Percentiles rank a stretch among this genome's conserved stretches.
Evolutionary conservation across 2,888 invertebrate genomes (phyloP).

Genomic region (Plusia festucae): DNA sequence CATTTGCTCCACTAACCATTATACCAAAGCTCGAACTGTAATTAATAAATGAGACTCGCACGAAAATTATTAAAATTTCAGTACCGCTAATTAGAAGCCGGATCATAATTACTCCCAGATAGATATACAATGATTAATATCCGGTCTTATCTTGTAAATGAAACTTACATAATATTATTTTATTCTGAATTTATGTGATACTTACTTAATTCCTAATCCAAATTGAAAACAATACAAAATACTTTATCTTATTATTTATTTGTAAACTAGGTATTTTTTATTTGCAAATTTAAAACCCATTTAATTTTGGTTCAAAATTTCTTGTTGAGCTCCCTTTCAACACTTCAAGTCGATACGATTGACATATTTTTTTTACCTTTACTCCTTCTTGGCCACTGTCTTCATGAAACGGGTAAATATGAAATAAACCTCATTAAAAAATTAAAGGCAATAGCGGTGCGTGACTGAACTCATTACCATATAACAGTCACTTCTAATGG

Average conservation of each 20-base stretch:
- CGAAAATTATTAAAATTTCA: neutral
- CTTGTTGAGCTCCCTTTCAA: too few species aligned
- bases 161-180: too few species aligned
- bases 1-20: neutral
- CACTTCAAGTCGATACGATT: too few species aligned
- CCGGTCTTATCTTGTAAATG: neutral
- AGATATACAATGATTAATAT: neutral
- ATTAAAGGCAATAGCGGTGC: neutral
- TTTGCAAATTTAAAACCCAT: too few species aligned
- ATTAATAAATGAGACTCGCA: neutral
- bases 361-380: too few species aligned
- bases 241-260: too few species aligned
- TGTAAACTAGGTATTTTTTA: too few species aligned
- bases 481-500: neutral
- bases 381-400: too few species aligned
- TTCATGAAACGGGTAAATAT: neutral
- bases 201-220: too few species aligned
- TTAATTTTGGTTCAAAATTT: too few species aligned
- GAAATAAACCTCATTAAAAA: neutral
- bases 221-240: too few species aligned
- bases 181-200: neutral
- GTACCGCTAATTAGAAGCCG: neutral
- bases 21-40: neutral
- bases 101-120: neutral
- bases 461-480: slow-evolving; percentile 1